phyloP scores from a whole-genome alignment of 2,888 invertebrate species.

The Cryptocheilus praepositus region DNA sequence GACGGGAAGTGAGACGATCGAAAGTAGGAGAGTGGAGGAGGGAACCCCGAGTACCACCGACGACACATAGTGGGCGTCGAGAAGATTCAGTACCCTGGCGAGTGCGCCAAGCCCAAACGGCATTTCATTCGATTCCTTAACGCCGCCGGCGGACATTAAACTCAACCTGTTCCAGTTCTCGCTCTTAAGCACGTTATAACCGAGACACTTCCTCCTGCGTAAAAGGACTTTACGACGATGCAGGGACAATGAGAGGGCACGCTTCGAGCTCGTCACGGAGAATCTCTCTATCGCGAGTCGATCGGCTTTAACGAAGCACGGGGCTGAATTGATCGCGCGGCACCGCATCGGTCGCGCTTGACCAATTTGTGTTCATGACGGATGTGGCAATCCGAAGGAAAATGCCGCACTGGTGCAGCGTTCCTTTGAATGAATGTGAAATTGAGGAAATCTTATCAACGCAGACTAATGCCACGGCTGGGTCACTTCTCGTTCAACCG shows the following conservation, averaged over 20 bases:
- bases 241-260: slow-evolving; percentile 17
- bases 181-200: slow-evolving; percentile 44
- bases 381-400: too few species aligned
- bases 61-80: slow-evolving; percentile 60
- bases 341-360: too few species aligned
- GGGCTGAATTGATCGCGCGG: not conserved
- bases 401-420: too few species aligned
- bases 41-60: slow-evolving; percentile 36
- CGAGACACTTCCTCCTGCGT: slow-evolving; percentile 35
- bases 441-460: too few species aligned
- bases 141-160: slow-evolving; percentile 53
- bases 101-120: slow-evolving; percentile 58
- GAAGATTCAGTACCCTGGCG: slow-evolving; percentile 59
- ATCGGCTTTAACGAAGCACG: slow-evolving; percentile 1
- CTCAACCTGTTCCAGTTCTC: slow-evolving; percentile 57
- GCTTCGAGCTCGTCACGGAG: slow-evolving; percentile 7
- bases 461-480: too few species aligned
- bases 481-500: too few species aligned
- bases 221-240: slow-evolving; percentile 19
- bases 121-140: slow-evolving; percentile 61
- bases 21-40: not conserved
- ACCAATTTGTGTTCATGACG: too few species aligned
- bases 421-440: too few species aligned
- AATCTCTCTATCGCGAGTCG: slow-evolving; percentile 35
- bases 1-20: not conserved